These are phyloP conservation scores for Lanistes nyassanus DNA, from an alignment of 1,140 invertebrate species.

Conservation along the genomic window DNA sequence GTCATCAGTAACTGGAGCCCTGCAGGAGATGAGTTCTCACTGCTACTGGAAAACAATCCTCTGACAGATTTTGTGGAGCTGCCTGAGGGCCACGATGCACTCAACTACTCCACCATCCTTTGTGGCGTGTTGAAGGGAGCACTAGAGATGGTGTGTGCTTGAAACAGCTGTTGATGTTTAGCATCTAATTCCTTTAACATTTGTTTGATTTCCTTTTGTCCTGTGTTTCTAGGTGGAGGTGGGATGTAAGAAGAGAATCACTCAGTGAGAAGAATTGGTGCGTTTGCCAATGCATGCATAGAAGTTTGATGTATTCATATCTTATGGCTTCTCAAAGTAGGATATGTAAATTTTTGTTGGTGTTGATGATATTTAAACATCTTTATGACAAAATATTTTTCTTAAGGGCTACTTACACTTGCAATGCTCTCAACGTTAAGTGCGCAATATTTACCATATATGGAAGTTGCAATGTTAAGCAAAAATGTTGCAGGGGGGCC, in stretches of 20 bases:
- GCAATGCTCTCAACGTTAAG: too few relatives aligned
- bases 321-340: too few relatives aligned
- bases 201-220: not conserved
- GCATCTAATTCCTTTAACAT: not conserved
- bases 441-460: too few relatives aligned
- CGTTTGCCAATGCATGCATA: not conserved
- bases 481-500: too few relatives aligned
- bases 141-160: slow-evolving; percentile 90
- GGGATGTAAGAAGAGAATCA: not conserved
- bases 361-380: too few relatives aligned
- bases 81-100: slow-evolving; percentile 83
- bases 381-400: too few relatives aligned
- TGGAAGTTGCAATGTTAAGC: too few relatives aligned
- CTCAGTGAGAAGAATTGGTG: not conserved
- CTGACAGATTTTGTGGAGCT: slow-evolving; percentile 99
- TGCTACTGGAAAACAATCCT: slow-evolving; percentile 94
- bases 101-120: slow-evolving; percentile 95
- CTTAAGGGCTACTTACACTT: too few relatives aligned
- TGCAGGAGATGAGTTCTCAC: slow-evolving; percentile 95
- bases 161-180: not conserved
- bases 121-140: slow-evolving; percentile 88
- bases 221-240: not conserved
- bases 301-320: too few relatives aligned
- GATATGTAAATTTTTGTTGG: too few relatives aligned
- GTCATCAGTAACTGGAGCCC: slow-evolving; percentile 93